phyloP scores from a whole-genome alignment of 1,140 invertebrate species.

The Psix sp. region DNA sequence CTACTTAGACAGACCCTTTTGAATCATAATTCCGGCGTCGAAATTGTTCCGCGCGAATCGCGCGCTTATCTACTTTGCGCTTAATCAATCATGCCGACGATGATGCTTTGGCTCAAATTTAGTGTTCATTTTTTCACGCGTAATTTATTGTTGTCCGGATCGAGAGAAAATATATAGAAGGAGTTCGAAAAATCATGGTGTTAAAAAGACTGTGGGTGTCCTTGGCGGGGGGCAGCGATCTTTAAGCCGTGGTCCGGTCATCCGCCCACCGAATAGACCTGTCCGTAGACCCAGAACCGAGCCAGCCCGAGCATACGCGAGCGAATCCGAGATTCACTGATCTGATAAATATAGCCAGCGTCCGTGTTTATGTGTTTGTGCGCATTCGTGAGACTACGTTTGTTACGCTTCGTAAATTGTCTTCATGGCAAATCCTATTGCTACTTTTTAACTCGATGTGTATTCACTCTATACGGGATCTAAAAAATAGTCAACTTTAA shows the following conservation, averaged over 20 bases:
- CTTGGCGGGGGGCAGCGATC: conserved; percentile 72
- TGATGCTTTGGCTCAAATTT: too few species aligned
- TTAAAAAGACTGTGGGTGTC: conserved; percentile 64
- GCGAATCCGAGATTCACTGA: conserved; percentile 48
- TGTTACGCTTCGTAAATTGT: conserved; percentile 31
- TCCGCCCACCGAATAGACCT: conserved; percentile 59
- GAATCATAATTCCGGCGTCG: conserved; percentile 38
- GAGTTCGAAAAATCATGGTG: conserved; percentile 47
- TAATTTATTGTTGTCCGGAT: conserved; percentile 28
- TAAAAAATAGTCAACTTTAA: too few species aligned
- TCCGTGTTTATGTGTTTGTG: conserved; percentile 1
- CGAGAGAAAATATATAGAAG: conserved; percentile 15
- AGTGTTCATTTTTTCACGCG: conserved; percentile 2
- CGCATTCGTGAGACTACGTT: conserved; percentile 4
- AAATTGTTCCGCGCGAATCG: conserved; percentile 31
- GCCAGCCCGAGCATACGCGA: conserved; percentile 29
- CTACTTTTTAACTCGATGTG: conserved; percentile 27
- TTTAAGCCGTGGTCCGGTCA: conserved; percentile 60
- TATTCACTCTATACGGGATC: too few species aligned
- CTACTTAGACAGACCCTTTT: conserved; percentile 37
- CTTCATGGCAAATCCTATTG: conserved; percentile 43
- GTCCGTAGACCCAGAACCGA: conserved; percentile 62
- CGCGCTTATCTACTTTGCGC: conserved; percentile 27
- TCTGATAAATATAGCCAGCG: conserved; percentile 48
- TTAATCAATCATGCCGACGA: conserved; percentile 37